These are phyloP conservation scores for Ariolimax columbianus DNA, from an alignment of 2,888 invertebrate genomes.

Conservation along the genomic window DNA sequence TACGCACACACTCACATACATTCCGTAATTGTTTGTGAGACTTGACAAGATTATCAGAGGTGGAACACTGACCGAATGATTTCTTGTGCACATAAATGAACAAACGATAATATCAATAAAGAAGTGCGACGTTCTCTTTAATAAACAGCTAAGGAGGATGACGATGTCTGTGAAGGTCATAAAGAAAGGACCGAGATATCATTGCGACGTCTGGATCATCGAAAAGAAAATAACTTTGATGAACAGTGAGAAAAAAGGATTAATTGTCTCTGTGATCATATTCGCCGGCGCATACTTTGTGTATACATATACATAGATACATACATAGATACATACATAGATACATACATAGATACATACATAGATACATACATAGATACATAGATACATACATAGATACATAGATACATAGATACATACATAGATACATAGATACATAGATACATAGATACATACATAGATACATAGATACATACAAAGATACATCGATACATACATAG, in stretches of 20 bases:
- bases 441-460: conserved; percentile 1
- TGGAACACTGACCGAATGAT: no score
- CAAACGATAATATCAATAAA: neutral
- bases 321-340: neutral
- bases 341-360: neutral
- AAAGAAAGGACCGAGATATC: neutral
- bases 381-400: neutral
- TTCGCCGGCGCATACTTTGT: no score
- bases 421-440: conserved; percentile 14
- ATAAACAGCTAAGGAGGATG: neutral
- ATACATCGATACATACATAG: no score
- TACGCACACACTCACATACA: neutral
- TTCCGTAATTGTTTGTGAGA: neutral
- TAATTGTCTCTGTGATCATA: neutral
- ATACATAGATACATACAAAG: conserved; percentile 17
- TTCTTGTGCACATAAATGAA: neutral
- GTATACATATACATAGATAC: neutral
- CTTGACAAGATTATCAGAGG: no score
- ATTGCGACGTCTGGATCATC: neutral
- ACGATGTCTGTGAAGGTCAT: no score
- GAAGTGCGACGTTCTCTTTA: neutral
- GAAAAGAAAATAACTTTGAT: neutral
- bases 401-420: neutral
- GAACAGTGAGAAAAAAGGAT: neutral
- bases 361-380: neutral